Evolutionary conservation across 2,888 invertebrate species (phyloP).

Genomic region (Merodon equestris): DNA sequence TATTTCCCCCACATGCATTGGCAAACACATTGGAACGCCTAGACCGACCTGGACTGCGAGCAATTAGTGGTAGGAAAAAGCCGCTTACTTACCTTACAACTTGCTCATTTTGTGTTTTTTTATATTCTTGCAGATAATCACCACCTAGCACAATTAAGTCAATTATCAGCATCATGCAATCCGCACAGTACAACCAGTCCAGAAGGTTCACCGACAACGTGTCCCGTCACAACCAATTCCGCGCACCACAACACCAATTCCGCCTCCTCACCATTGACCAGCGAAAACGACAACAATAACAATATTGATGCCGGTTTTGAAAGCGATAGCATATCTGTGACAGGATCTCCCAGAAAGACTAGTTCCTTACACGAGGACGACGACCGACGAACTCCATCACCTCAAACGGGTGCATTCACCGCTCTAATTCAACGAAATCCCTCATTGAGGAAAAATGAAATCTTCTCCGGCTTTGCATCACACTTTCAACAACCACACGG

Average conservation of each 20-base stretch:
- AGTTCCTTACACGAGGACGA: slow-evolving; percentile 79
- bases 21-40: slow-evolving; percentile 80
- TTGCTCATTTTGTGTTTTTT: neutral
- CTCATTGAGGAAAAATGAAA: slow-evolving; percentile 76
- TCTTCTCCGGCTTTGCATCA: slow-evolving; percentile 79
- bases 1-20: slow-evolving; percentile 81
- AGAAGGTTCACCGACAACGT: slow-evolving; percentile 81
- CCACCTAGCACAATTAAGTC: slow-evolving; percentile 73
- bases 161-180: slow-evolving; percentile 78
- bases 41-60: slow-evolving; percentile 73
- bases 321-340: slow-evolving; percentile 79
- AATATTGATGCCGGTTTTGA: slow-evolving; percentile 78
- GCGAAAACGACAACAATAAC: slow-evolving; percentile 77
- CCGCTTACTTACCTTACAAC: slow-evolving; percentile 21
- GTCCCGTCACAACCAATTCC: slow-evolving; percentile 70
- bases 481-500: slow-evolving; percentile 78
- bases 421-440: slow-evolving; percentile 77
- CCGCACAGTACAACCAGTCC: slow-evolving; percentile 87
- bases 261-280: slow-evolving; percentile 77
- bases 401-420: slow-evolving; percentile 78
- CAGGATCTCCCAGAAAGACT: slow-evolving; percentile 79
- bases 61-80: slow-evolving; percentile 73
- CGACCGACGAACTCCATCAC: slow-evolving; percentile 76
- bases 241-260: slow-evolving; percentile 66
- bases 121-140: slow-evolving; percentile 71